These are phyloP conservation scores for Vanessa cardui DNA, from an alignment of 2,888 invertebrate genomes.

Conservation along the genomic window DNA sequence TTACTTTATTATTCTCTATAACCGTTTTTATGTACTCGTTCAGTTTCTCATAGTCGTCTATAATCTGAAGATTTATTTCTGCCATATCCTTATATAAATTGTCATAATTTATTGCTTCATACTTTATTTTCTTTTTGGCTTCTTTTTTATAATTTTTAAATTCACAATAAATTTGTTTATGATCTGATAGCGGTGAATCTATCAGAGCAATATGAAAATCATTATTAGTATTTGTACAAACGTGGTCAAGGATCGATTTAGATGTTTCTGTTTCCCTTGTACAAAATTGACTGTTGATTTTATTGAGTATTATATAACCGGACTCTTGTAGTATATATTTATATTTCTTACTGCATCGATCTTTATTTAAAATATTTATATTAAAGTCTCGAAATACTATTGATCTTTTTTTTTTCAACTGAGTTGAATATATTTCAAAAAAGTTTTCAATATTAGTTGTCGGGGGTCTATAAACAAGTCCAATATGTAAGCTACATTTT, in stretches of 20 bases:
- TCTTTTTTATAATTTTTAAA: conserved; percentile 7
- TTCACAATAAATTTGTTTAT: conserved; percentile 10
- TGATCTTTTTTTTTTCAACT: conserved; percentile 22
- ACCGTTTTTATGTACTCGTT: neutral
- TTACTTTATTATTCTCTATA: conserved; percentile 4
- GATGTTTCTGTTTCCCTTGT: neutral
- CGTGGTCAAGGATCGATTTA: conserved; percentile 8
- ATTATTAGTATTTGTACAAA: conserved; percentile 4
- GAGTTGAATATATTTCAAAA: conserved; percentile 12
- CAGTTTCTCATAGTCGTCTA: neutral
- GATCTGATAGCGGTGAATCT: conserved; percentile 4
- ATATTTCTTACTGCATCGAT: conserved; percentile 6
- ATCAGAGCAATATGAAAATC: conserved; percentile 1
- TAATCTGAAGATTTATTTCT: neutral
- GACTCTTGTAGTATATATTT: conserved; percentile 6
- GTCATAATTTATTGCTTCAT: conserved; percentile 5
- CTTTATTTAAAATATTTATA: conserved; percentile 18
- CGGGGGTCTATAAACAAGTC: conserved; percentile 28
- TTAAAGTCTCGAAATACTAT: conserved; percentile 23
- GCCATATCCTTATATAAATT: conserved; percentile 7
- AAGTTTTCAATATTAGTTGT: conserved; percentile 16
- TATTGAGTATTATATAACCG: conserved; percentile 5
- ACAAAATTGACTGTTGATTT: conserved; percentile 1
- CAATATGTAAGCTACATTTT: too few relatives aligned
- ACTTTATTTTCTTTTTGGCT: conserved; percentile 2